Conservation (phyloP, 2,888 invertebrate species). For the Melanostoma scalare region DNA sequence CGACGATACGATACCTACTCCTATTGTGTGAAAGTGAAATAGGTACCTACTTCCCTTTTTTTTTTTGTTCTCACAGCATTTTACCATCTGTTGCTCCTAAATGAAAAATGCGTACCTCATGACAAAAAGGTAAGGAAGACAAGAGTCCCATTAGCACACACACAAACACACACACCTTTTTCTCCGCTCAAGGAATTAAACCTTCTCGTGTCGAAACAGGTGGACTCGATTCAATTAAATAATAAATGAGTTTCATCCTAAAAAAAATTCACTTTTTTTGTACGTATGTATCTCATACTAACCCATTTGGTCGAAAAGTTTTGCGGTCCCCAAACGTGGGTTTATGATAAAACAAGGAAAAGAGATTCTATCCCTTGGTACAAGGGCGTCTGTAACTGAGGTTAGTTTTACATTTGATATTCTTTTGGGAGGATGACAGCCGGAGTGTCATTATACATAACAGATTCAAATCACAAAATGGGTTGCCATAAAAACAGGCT, state of each 20-base stretch:
- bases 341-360: conserved; percentile 17
- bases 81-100: conserved; percentile 41
- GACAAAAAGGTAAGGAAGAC: conserved; percentile 36
- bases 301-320: conserved; percentile 53
- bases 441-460: conserved; percentile 40
- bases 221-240: conserved; percentile 64
- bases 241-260: conserved; percentile 62
- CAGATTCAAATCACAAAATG: conserved; percentile 33
- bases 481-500: conserved; percentile 22
- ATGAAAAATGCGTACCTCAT: conserved; percentile 46
- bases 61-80: conserved; percentile 19
- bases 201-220: conserved; percentile 40
- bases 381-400: conserved; percentile 10
- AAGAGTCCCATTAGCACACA: conserved; percentile 49
- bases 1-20: too few relatives aligned
- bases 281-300: conserved; percentile 1
- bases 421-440: conserved; percentile 31
- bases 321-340: conserved; percentile 29
- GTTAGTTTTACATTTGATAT: conserved; percentile 28
- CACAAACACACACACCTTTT: conserved; percentile 13
- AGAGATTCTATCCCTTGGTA: neutral
- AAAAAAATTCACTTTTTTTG: conserved; percentile 33
- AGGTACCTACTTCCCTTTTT: neutral
- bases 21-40: neutral
- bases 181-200: conserved; percentile 17